These are phyloP conservation scores for Mobula hypostoma DNA, from an alignment of 2,113 vertebrate genomes.

Conservation along the genomic window DNA sequence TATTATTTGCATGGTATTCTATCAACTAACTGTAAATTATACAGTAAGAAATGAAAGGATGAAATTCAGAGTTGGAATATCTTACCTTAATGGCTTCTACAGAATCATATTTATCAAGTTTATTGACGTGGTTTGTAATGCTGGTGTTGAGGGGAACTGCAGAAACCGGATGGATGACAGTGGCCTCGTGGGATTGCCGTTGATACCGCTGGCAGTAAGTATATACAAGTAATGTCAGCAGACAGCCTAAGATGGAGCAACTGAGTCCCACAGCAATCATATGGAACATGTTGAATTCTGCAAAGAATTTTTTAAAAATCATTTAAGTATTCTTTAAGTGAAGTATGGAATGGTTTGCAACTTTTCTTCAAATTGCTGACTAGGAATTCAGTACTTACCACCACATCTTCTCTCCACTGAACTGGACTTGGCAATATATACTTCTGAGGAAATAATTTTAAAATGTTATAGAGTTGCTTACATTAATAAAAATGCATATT, in stretches of 20 bases:
- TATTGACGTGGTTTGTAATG: conserved; percentile 98
- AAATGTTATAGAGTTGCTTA: background rate
- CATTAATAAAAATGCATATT: background rate
- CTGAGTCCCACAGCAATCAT: conserved; percentile 92
- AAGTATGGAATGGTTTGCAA: conserved; percentile 26
- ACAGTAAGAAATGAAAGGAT: background rate
- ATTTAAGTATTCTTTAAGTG: conserved; percentile 7
- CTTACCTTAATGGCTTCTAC: conserved; percentile 96
- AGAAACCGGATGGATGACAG: conserved; percentile 89
- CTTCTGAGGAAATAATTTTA: conserved; percentile 63
- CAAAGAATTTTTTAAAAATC: conserved; percentile 1
- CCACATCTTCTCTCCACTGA: conserved; percentile 83
- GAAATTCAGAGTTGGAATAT: conserved; percentile 16
- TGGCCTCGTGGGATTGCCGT: conserved; percentile 89
- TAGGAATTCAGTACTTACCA: conserved; percentile 62
- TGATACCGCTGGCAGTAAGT: conserved; percentile 93
- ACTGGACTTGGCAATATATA: conserved; percentile 84
- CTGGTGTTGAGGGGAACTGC: conserved; percentile 89
- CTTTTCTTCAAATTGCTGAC: background rate
- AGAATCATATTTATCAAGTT: conserved; percentile 92
- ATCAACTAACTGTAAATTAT: background rate
- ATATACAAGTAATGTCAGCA: conserved; percentile 86
- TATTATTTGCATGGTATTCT: background rate
- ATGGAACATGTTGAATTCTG: conserved; percentile 96
- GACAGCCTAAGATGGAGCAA: conserved; percentile 89